Base-by-base conservation (phyloP, 2,888 invertebrate genomes). In the Aleiodes testaceus region DNA sequence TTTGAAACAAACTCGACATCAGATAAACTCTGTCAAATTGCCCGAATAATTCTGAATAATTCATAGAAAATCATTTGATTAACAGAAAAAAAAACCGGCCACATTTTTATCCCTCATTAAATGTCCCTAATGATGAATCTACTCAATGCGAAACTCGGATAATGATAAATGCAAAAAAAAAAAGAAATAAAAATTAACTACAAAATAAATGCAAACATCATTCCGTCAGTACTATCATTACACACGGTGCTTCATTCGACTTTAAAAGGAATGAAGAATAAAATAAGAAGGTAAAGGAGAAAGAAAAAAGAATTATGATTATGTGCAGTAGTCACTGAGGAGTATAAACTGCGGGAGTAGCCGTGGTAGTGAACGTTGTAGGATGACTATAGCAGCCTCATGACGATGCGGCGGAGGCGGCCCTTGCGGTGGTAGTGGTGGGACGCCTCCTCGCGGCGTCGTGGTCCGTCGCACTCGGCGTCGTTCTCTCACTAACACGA, bases 401-500 rank as follows among this genome's bases (percentile, higher is more conserved):
- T 66, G 44, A 50, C 36, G 42, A 36, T 69, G 61, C 59, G 61
- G 44, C 44, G 47, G 50, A 49, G 66, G 65, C 47, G 67, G 30
- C 53, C 49, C 64, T 55, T 44, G 65, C 26, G 64, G 18, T 45
- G 22, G 50, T 64, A 53, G 65, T 70, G 65, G 65, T 68, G 59
- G 66, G 67, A 66, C 66, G 61, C 50, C 69, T 65, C 45, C 52
- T 69, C 69, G 59, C 59, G 68, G 66, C 55, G 71, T 59, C 67
- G 69, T 65, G 66, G 55, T 64, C 65, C 72, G 70, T 69, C 69
- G 73, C 76, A 68, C 72, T 69, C 66, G 59, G 70, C 67, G 64
- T 53, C 71, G 66, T 61, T 70, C 66, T 50, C 78, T 81, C 82
- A 82, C 84, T 76, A 80, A 84, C 79, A 83, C 82, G 77, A 81